Base-by-base conservation (phyloP, 2,888 invertebrate species). In the Standfussiana lucernea region DNA sequence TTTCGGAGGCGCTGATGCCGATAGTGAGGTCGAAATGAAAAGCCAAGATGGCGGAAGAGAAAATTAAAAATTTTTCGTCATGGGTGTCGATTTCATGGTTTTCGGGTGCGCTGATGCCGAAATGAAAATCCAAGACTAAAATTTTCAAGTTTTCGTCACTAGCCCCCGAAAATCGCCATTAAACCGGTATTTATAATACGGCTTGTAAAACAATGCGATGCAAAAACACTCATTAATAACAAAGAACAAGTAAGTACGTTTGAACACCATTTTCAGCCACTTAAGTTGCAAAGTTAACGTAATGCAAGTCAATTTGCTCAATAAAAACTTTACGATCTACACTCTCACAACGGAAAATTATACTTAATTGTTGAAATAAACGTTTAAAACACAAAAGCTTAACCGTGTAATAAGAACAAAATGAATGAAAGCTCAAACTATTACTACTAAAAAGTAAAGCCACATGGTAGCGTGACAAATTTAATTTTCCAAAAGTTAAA, bases 401-500 rank as follows among this genome's bases (percentile, higher is more conserved):
- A 21, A 71, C 64, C 82, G 40, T 61, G 35, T 35, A 61, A 64
- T 69, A 74, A 74, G 66, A 67, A 45, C 65, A 67, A 24, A 74
- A 82, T 65, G 67, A 75, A 84, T 75, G 71, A 75, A 80, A 71
- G n/a, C 65, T 15, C n/a, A 53, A 72, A 83, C 83, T 76, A 84
- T 59, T 64, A 72, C 15, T 47, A 56, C 28, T 56, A 56, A 81
- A 76, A 80, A 72, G 61, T 53, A 50, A 86, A 70, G 11, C 74
- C 72, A 61, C 68, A 47, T 65, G 37, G 35, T 50, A 56, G 56
- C 72, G 69, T 72, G 72, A 70, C 74, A 72, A 72, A 85, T 72
- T 73, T 72, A 68, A 67, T 78, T 72, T 82, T 72, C 74, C 56
- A 72, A 86, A 79, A 76, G 75, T 76, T 79, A 82, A 83, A 84